phyloP scores from a whole-genome alignment of 1,140 invertebrate genomes.

The Trissolcus basalis region DNA sequence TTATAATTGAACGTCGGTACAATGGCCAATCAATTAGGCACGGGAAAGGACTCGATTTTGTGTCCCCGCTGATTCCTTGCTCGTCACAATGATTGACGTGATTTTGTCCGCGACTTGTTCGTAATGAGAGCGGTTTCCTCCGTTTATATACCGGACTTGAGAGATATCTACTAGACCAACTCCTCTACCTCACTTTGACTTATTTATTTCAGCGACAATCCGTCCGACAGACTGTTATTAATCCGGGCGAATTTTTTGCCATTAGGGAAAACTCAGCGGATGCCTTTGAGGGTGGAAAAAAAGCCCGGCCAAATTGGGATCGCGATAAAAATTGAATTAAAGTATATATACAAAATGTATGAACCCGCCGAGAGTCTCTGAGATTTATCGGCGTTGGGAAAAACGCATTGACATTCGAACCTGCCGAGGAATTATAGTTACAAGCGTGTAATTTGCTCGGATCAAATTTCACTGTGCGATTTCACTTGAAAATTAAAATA shows the following conservation, averaged over 20 bases:
- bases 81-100: slow-evolving; percentile 48
- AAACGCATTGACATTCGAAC: no score
- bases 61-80: slow-evolving; percentile 51
- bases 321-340: no score
- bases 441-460: no score
- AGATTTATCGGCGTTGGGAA: no score
- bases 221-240: slow-evolving; percentile 4
- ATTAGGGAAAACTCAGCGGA: no score
- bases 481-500: no score
- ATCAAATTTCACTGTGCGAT: not conserved
- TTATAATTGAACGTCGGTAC: slow-evolving; percentile 53
- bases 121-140: slow-evolving; percentile 24
- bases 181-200: not conserved
- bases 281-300: no score
- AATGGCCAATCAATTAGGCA: slow-evolving; percentile 57
- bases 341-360: no score
- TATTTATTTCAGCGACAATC: slow-evolving; percentile 25
- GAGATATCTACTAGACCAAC: slow-evolving; percentile 4
- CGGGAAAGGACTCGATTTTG: slow-evolving; percentile 55
- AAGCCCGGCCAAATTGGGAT: no score
- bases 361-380: no score
- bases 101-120: slow-evolving; percentile 22
- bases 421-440: not conserved
- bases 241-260: not conserved
- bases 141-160: slow-evolving; percentile 10